phyloP scores from a whole-genome alignment of 2,797 vertebrate genomes.

The Rhinatrema bivittatum region DNA sequence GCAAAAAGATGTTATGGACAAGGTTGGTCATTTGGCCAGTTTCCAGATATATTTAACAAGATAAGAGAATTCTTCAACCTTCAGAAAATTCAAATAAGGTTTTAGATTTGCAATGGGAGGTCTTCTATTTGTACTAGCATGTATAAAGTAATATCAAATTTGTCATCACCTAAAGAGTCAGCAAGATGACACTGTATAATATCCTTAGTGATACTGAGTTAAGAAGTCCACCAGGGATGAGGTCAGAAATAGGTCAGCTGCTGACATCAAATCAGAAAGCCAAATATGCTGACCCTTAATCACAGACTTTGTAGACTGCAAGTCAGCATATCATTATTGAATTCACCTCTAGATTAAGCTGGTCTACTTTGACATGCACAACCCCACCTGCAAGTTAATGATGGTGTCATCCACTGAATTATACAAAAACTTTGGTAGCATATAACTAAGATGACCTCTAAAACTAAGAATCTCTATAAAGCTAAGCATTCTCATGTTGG shows the following conservation, averaged over 20 bases:
- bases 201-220: constrained; percentile 28
- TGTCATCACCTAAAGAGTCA: constrained; percentile 33
- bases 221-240: constrained; percentile 31
- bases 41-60: too few species aligned
- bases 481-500: too few species aligned
- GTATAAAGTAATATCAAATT: constrained; percentile 31
- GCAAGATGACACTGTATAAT: constrained; percentile 33
- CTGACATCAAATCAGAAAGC: constrained; percentile 42
- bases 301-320: constrained; percentile 37
- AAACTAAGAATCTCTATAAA: too few species aligned
- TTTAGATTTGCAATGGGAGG: constrained; percentile 9
- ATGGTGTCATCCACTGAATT: constrained; percentile 24
- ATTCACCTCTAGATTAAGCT: constrained; percentile 41
- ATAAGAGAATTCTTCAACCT: too few species aligned
- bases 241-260: constrained; percentile 47
- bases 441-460: not conserved
- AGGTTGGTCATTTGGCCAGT: too few species aligned
- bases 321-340: constrained; percentile 50
- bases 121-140: constrained; percentile 26
- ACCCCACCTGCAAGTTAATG: constrained; percentile 27
- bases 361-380: constrained; percentile 24
- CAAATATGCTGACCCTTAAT: constrained; percentile 46
- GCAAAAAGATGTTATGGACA: too few species aligned
- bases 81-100: constrained; percentile 26
- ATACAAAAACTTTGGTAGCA: constrained; percentile 20